A percentile compares a stretch with the other conserved stretches of the same genome.
phyloP scores from a whole-genome alignment of 2,113 vertebrate genomes.

The Rhinopomastus cyanomelas region DNA sequence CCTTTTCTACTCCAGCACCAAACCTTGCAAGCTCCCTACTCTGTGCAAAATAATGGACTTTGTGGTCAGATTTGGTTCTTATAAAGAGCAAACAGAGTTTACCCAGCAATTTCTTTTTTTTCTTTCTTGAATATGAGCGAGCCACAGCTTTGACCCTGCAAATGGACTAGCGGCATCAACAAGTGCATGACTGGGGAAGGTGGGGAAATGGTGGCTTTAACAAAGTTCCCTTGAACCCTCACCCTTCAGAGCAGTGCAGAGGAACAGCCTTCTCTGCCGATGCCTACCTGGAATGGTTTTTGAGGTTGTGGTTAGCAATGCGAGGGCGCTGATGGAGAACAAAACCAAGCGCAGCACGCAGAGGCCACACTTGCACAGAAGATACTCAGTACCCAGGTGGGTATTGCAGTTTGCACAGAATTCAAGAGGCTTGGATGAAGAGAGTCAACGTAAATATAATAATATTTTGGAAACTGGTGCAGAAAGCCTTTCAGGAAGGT shows the following conservation, averaged over 20 bases:
- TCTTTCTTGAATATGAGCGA: neutral
- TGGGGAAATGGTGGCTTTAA: neutral
- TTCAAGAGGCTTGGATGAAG: neutral
- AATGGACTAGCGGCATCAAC: rapidly evolving
- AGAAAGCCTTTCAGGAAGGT: neutral
- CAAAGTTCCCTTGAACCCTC: neutral
- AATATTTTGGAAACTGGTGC: neutral
- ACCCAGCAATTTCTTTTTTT: neutral
- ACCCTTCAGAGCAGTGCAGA: neutral
- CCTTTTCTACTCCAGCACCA: neutral
- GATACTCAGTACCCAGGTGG: neutral
- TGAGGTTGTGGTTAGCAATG: neutral
- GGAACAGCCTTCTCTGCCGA: neutral
- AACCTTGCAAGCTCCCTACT: neutral
- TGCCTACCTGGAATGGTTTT: neutral
- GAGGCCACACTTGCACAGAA: neutral
- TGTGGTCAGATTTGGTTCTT: neutral
- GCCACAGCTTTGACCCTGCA: neutral
- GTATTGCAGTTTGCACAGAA: neutral
- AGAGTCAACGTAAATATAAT: neutral
- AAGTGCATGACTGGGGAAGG: neutral
- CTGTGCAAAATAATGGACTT: neutral
- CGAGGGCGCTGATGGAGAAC: neutral
- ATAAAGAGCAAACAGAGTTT: neutral
- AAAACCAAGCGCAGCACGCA: neutral